Evolutionary conservation across 2,113 vertebrate genomes (phyloP), one percentile per base, ranked within the genome.

Genomic region (Notothenia coriiceps): DNA sequence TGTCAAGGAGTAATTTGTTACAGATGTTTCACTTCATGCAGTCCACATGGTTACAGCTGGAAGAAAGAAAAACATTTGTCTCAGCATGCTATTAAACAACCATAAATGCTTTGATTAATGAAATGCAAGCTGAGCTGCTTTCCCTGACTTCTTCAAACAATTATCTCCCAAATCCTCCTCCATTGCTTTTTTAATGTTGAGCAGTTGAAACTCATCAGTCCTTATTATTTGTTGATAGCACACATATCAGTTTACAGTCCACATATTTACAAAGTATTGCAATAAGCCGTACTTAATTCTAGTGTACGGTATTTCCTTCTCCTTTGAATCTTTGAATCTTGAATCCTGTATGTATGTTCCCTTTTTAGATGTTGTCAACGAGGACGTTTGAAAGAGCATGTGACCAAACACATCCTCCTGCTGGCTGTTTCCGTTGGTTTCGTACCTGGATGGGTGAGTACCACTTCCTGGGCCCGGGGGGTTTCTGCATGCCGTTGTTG

Each of bases 371-470:
- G 57, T 33, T 44, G 18, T 80, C 29, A 71, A 35, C 49, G 66
- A 12, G 64, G n/a, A 68, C n/a, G 35, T 40, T 55, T 50, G 29
- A 56, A 67, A 64, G 51, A 52, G 43, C 61, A 67, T 77, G 59
- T 74, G 47, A 72, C 20, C 60, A 71, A 55, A 60, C 18, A 13
- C 43, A 18, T 3, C 15, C 11, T 11, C 33, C 56, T 64, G 40
- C 61, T 35, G 61, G 22, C 44, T 70, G 29, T 25, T 40, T 46
- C 1, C 6, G 14, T 47, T 13, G 4, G 15, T 25, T 5, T 12
- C 22, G 1, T 77, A 99, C 98, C 97, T 99, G 97, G 86, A 99
- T 99, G 0, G 98, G 98, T 0, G 98, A 98, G 89, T 98, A 99
- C 98, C 98, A 99, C 95, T 96, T 98, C 6, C 86, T 94, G 0